Percentiles rank a stretch among this genome's conserved stretches.
Conservation (phyloP, 2,888 invertebrate genomes). For the Melanotus villosus region DNA sequence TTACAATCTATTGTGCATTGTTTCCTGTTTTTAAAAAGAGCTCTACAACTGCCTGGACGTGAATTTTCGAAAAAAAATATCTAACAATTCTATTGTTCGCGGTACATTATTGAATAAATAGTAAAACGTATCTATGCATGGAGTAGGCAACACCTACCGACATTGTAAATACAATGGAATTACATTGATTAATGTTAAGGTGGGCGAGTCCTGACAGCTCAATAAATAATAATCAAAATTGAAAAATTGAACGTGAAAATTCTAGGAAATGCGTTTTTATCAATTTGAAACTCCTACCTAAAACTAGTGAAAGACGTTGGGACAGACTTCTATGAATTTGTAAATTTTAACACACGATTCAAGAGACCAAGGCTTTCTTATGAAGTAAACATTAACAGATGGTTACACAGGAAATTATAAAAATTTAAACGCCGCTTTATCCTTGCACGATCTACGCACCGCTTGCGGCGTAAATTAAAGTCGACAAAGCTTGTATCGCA, state of each 20-base stretch:
- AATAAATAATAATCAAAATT: slow-evolving; percentile 43
- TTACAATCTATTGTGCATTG: slow-evolving; percentile 44
- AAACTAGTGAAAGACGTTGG: slow-evolving; percentile 65
- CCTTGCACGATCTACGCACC: slow-evolving; percentile 26
- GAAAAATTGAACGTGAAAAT: slow-evolving; percentile 13
- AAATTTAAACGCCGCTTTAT: slow-evolving; percentile 20
- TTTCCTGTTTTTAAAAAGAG: slow-evolving; percentile 25
- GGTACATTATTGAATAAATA: slow-evolving; percentile 48
- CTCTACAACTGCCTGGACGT: slow-evolving; percentile 20
- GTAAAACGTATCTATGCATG: slow-evolving; percentile 41
- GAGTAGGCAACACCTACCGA: slow-evolving; percentile 47
- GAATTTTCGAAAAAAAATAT: slow-evolving; percentile 41
- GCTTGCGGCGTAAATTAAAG: slow-evolving; percentile 17
- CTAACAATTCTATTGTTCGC: slow-evolving; percentile 46
- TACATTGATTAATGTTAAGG: slow-evolving; percentile 41
- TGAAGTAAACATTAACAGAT: slow-evolving; percentile 30
- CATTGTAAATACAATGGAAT: slow-evolving; percentile 46
- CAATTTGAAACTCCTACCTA: slow-evolving; percentile 51
- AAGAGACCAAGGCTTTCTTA: slow-evolving; percentile 31
- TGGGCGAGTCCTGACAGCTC: slow-evolving; percentile 44
- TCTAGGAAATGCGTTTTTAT: slow-evolving; percentile 32
- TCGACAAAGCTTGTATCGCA: slow-evolving; percentile 21
- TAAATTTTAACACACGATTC: slow-evolving; percentile 31
- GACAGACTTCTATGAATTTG: slow-evolving; percentile 51
- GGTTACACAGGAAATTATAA: slow-evolving; percentile 27